Base-by-base conservation (phyloP, 1,140 invertebrate species). In the Ganaspis sp. region DNA sequence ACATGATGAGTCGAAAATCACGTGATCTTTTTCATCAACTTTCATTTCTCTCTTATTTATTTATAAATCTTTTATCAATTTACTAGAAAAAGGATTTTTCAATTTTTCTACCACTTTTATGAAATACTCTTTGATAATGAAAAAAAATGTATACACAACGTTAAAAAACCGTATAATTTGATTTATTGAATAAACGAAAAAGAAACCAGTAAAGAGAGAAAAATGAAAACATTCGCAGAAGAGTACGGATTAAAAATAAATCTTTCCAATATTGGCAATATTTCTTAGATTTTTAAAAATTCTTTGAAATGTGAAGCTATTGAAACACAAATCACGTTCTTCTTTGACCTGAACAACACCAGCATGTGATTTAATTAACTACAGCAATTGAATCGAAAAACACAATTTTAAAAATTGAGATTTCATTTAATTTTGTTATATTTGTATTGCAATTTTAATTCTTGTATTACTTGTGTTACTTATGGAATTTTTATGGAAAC, bases 1-100 rank as follows among this genome's bases (percentile, higher is more conserved):
- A 26, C 23, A 58, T 58, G n/a, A n/a, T 17, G 26, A 64, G 54
- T 26, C 54, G 15, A 64, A 64, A 64, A 64, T 64, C 54, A 26
- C 54, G 23, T 6, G 21, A n/a, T 64, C 9, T 64, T 15, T 64
- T n/a, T 29, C 54, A 64, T 64, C 54, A 64, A 64, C 9, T 64
- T 64, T 15, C 29, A 64, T 64, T 29, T 64, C 23, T 26, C 12
- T 9, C 9, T 4, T 29, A n/a, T 15, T 64, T 64, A 15, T 15
- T 29, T 29, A 15, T 3, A 64, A 64, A 64, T 64, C 23, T 12
- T 8, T 26, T 26, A n/a, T 4, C 12, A 34, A 64, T 29, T 29
- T 29, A 49, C n/a, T n/a, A n/a, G n/a, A n/a, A n/a, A n/a, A n/a
- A n/a, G n/a, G n/a, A n/a, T 8, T 26, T 26, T 6, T 4, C 12